phyloP scores from a whole-genome alignment of 2,113 vertebrate species.

The Ptilorrhoa leucosticta region DNA sequence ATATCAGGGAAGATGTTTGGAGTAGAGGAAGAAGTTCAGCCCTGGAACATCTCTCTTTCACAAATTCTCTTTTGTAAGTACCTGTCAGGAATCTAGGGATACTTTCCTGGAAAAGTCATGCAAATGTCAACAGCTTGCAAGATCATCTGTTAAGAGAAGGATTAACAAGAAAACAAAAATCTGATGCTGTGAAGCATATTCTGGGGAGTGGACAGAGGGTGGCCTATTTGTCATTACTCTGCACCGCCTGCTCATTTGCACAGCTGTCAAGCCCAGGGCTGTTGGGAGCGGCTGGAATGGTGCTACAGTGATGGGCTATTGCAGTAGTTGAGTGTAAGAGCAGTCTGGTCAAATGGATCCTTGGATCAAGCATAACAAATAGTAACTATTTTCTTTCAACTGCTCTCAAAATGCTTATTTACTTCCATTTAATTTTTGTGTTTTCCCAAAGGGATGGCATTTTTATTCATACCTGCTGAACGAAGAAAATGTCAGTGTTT shows the following conservation, averaged over 20 bases:
- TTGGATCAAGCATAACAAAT: neutral
- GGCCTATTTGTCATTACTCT: neutral
- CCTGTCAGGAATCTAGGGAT: neutral
- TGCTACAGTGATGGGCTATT: neutral
- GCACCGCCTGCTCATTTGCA: neutral
- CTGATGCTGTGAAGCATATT: neutral
- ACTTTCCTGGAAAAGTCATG: neutral
- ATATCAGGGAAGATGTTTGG: neutral
- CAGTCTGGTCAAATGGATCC: neutral
- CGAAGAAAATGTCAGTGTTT: constrained; percentile 15
- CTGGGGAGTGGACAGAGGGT: neutral
- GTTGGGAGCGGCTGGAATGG: neutral
- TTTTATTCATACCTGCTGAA: neutral
- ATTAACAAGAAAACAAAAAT: neutral
- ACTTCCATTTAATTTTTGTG: neutral
- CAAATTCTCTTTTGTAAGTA: neutral
- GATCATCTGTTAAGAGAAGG: neutral
- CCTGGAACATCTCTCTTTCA: neutral
- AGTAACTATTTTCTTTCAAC: neutral
- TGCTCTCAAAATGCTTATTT: neutral
- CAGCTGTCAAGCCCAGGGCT: neutral
- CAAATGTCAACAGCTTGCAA: neutral
- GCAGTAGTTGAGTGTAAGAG: neutral
- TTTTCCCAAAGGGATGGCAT: neutral
- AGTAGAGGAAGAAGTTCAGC: neutral